phyloP scores from a whole-genome alignment of 2,888 invertebrate genomes.

The Fissipunctia ypsillon region DNA sequence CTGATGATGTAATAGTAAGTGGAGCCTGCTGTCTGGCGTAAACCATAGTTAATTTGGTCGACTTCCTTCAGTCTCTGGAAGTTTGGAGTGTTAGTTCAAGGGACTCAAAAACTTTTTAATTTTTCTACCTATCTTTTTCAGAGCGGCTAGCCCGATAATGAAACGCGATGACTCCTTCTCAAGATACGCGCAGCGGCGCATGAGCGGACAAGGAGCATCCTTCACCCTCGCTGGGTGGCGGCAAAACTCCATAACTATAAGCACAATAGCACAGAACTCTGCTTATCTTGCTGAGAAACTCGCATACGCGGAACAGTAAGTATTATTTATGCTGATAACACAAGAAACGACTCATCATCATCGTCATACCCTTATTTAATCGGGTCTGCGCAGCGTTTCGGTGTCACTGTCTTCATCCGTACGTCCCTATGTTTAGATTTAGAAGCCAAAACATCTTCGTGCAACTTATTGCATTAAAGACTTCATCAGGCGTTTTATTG shows the following conservation, averaged over 20 bases:
- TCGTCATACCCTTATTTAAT: background rate
- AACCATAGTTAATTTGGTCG: background rate
- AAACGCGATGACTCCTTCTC: constrained; percentile 85
- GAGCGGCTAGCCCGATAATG: constrained; percentile 85
- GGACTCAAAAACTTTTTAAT: background rate
- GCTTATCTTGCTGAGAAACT: constrained; percentile 78
- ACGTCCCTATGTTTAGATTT: too few relatives aligned
- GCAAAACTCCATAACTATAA: constrained; percentile 83
- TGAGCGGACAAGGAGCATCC: constrained; percentile 66
- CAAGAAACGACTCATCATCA: background rate
- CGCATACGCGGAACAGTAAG: constrained; percentile 75
- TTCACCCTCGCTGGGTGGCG: constrained; percentile 76
- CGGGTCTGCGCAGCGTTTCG: background rate
- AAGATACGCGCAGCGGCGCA: constrained; percentile 68
- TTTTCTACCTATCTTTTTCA: constrained; percentile 67
- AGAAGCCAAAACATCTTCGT: too few relatives aligned
- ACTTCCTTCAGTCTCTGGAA: background rate
- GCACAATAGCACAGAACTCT: constrained; percentile 79
- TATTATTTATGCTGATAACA: constrained; percentile 35
- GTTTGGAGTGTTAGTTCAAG: background rate
- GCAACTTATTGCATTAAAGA: too few relatives aligned
- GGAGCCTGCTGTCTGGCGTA: background rate
- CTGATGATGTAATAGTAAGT: background rate
- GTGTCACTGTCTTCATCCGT: background rate
- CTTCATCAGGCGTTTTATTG: too few relatives aligned